Conservation (phyloP, 2,113 vertebrate genomes). For the Megalops atlanticus region DNA sequence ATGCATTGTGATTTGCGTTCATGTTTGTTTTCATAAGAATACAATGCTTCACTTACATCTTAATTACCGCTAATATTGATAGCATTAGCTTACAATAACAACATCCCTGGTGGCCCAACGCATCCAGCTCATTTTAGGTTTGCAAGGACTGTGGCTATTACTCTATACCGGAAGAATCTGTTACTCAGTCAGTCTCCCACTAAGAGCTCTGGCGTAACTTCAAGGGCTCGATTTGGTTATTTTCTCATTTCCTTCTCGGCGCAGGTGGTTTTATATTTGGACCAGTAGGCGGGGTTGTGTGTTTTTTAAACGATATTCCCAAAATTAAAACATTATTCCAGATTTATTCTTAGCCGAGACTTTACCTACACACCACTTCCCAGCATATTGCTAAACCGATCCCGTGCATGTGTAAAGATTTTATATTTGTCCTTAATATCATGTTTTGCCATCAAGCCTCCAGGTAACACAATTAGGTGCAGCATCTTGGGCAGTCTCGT, state of each 20-base stretch:
- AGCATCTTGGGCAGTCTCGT: neutral
- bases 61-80: no score
- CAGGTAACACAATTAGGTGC: neutral
- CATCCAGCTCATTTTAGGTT: neutral
- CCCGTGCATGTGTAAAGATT: slow-evolving; percentile 6
- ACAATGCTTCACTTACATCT: no score
- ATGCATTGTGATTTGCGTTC: neutral
- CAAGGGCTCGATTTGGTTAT: slow-evolving; percentile 14
- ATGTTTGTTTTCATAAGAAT: neutral
- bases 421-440: neutral
- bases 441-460: neutral
- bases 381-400: slow-evolving; percentile 1
- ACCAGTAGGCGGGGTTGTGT: slow-evolving; percentile 11
- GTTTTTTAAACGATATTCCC: neutral
- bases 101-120: neutral
- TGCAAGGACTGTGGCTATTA: neutral
- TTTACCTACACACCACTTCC: slow-evolving; percentile 4
- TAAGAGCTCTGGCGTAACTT: slow-evolving; percentile 10
- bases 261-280: slow-evolving; percentile 30
- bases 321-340: slow-evolving; percentile 25
- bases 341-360: slow-evolving; percentile 34
- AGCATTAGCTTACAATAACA: neutral
- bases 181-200: slow-evolving; percentile 21
- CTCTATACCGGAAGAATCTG: slow-evolving; percentile 1
- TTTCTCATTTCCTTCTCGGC: slow-evolving; percentile 29